Conservation (phyloP, 2,797 vertebrate genomes). For the Carapus acus region DNA sequence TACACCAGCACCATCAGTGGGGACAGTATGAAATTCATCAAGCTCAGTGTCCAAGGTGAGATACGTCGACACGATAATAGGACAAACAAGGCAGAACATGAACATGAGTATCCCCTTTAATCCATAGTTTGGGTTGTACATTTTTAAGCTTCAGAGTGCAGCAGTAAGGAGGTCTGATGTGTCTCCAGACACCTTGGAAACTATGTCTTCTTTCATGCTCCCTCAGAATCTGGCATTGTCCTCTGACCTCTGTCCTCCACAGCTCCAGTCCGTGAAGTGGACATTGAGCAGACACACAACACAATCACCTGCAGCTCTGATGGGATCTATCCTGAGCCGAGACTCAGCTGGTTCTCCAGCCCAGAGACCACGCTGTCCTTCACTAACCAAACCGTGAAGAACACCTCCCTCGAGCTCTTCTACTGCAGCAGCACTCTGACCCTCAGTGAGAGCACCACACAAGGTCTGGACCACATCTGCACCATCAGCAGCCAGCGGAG, state of each 20-base stretch:
- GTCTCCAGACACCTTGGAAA: too few species aligned
- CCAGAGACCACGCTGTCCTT: background rate
- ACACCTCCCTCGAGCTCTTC: background rate
- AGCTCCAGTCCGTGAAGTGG: background rate
- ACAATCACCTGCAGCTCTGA: background rate
- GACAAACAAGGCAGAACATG: too few species aligned
- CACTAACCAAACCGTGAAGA: background rate
- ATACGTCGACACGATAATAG: too few species aligned
- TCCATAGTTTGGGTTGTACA: too few species aligned
- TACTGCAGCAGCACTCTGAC: background rate
- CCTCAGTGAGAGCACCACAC: background rate
- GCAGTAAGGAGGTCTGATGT: too few species aligned
- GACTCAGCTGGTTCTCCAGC: background rate
- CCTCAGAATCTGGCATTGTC: too few species aligned
- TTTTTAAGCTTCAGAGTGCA: too few species aligned
- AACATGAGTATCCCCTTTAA: too few species aligned
- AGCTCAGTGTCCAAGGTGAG: background rate
- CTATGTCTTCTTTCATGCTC: too few species aligned
- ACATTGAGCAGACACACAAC: background rate
- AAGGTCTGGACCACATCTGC: too few species aligned
- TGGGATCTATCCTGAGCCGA: background rate
- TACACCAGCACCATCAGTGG: background rate
- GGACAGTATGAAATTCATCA: background rate
- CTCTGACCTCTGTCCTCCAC: background rate
- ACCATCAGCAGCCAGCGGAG: too few species aligned